Conservation (phyloP, 2,888 invertebrate genomes). For the Acrocera orbiculus region DNA sequence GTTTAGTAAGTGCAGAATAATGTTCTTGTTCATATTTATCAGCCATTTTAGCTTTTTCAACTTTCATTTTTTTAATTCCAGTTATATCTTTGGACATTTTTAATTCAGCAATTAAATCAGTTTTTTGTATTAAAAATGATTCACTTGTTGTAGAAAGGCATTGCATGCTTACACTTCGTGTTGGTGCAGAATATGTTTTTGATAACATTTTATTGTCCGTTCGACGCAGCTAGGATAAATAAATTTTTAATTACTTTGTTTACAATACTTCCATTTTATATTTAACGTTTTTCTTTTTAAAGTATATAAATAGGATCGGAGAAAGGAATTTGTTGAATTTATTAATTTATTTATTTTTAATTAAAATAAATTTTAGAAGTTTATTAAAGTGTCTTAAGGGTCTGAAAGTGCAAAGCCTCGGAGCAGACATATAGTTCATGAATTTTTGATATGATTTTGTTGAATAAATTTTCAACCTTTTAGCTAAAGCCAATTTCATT, state of each 20-base stretch:
- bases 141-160: slow-evolving; percentile 47
- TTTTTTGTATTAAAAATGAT: slow-evolving; percentile 56
- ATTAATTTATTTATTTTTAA: too few species aligned
- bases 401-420: too few species aligned
- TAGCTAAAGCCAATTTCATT: too few species aligned
- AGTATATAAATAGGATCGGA: too few species aligned
- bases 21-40: slow-evolving; percentile 67
- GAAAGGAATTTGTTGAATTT: too few species aligned
- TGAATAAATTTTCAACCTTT: too few species aligned
- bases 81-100: slow-evolving; percentile 85
- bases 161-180: slow-evolving; percentile 58
- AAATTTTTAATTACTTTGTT: not conserved
- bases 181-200: slow-evolving; percentile 72
- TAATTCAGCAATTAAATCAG: slow-evolving; percentile 77
- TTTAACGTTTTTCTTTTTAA: too few species aligned
- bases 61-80: slow-evolving; percentile 85
- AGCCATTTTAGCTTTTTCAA: slow-evolving; percentile 71
- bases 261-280: too few species aligned
- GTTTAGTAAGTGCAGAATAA: slow-evolving; percentile 65
- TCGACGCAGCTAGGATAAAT: slow-evolving; percentile 39
- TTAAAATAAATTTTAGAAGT: too few species aligned
- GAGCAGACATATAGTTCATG: too few species aligned
- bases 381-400: too few species aligned
- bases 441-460: too few species aligned
- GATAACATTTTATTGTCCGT: slow-evolving; percentile 52